Percentiles rank a stretch among this genome's conserved stretches.
Evolutionary conservation across 1,140 invertebrate species (phyloP).

Genomic region (Lasioglossum albipes): DNA sequence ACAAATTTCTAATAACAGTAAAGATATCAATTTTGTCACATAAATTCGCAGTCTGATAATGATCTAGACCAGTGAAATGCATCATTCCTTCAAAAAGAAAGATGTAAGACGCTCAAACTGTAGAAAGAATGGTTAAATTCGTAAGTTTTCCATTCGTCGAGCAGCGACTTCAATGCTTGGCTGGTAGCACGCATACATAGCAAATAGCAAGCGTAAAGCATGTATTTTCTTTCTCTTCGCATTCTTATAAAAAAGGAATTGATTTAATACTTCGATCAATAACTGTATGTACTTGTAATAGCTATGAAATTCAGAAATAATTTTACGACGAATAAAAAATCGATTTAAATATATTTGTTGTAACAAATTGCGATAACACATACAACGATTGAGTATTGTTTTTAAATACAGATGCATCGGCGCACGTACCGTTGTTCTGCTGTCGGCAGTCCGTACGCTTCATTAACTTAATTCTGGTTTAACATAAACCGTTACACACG

Average conservation of each 20-base stretch:
- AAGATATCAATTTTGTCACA: no score
- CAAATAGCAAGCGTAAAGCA: no score
- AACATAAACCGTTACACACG: slow-evolving; percentile 67
- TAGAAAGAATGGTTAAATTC: not conserved
- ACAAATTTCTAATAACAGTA: no score
- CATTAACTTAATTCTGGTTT: slow-evolving; percentile 44
- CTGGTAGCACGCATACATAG: no score
- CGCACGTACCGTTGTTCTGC: not conserved
- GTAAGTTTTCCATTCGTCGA: not conserved
- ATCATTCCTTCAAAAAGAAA: not conserved
- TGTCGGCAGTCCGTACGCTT: slow-evolving; percentile 15
- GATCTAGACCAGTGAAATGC: no score
- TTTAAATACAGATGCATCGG: not conserved
- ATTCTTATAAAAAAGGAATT: no score
- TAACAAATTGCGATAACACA: not conserved
- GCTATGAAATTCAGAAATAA: no score
- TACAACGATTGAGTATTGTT: not conserved
- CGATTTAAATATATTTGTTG: not conserved
- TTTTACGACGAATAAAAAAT: not conserved
- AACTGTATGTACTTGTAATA: no score
- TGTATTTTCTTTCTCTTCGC: no score
- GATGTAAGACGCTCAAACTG: not conserved
- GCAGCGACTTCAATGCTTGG: not conserved
- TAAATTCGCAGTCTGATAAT: no score
- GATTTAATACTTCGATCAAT: no score